Evolutionary conservation across 1,140 invertebrate genomes (phyloP), one percentile per base, ranked within the genome.

Genomic region (Caenorhabditis tropicalis): DNA sequence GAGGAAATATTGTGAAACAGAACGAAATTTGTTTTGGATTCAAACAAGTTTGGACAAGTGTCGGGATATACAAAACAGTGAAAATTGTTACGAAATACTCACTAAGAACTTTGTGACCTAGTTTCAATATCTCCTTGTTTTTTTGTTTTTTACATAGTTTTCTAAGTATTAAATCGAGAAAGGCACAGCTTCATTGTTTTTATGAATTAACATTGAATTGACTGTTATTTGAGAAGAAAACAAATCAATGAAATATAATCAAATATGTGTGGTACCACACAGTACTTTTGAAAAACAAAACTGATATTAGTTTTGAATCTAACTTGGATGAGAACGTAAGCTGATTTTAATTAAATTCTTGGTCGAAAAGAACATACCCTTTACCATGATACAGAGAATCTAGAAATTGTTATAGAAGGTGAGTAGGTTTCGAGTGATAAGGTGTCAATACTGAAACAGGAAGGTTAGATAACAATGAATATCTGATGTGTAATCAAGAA

Each of bases 371-470:
- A 74, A 43, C 36, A 9, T 43, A 74, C 65, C 65, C 27, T 21
- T 43, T 43, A 39, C 24, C 43, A 65, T 36, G 15, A 56, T 36
- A 43, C 1, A 74, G n/a, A n/a, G 24, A 43, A 19, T 43, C 33
- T 74, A 74, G 6, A 74, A 39, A 24, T 21, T 43, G 36, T 46
- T 74, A n/a, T 74, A 43, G 24, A 10, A 12, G n/a, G 33, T 36
- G 58, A 65, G 15, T 36, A 36, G 29, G 1, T 46, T 33, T 46
- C 43, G n/a, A n/a, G 36, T 24, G 65, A 46, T 46, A 43, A 24
- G 2, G 24, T 33, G 21, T 43, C 5, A 39, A 43, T 24, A 74
- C 51, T 58, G 83, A n/a, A 85, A 82, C 31, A 82, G 29, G 43
- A 15, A 43, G 43, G 10, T 6, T 43, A 24, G 10, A 24, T 74